Evolutionary conservation across 2,888 invertebrate genomes (phyloP).

Genomic region (Drosophila longiperda): DNA sequence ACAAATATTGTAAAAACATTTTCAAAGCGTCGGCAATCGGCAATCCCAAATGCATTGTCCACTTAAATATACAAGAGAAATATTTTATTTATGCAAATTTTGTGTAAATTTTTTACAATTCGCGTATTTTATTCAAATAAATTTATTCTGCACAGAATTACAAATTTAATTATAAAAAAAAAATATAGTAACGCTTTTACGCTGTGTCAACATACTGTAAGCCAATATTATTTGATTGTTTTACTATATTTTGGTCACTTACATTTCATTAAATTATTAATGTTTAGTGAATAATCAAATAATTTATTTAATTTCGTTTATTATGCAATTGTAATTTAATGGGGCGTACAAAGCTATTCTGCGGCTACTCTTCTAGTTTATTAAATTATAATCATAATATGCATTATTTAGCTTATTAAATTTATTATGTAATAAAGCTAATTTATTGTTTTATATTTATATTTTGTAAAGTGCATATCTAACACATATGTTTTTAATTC

Average conservation of each 20-base stretch:
- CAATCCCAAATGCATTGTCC: slow-evolving; percentile 48
- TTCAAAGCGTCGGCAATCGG: slow-evolving; percentile 49
- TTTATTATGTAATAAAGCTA: background rate
- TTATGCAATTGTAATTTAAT: background rate
- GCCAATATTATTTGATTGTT: background rate
- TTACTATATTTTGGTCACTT: background rate
- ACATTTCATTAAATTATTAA: background rate
- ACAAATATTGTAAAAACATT: slow-evolving; percentile 75
- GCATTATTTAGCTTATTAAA: background rate
- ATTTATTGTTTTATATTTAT: background rate
- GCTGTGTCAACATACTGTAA: background rate
- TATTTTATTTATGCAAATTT: slow-evolving; percentile 39
- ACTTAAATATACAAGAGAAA: slow-evolving; percentile 8
- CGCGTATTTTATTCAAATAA: slow-evolving; percentile 66
- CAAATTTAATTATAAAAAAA: background rate
- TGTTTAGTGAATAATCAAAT: background rate
- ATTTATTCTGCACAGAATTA: slow-evolving; percentile 30
- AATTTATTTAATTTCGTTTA: background rate
- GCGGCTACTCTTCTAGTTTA: background rate
- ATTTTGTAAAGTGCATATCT: background rate
- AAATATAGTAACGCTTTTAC: background rate
- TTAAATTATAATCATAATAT: background rate
- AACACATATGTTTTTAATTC: background rate
- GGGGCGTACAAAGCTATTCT: background rate
- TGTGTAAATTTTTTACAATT: slow-evolving; percentile 33